Evolutionary conservation across 2,888 invertebrate species (phyloP).

Genomic region (Drosophila formosana): DNA sequence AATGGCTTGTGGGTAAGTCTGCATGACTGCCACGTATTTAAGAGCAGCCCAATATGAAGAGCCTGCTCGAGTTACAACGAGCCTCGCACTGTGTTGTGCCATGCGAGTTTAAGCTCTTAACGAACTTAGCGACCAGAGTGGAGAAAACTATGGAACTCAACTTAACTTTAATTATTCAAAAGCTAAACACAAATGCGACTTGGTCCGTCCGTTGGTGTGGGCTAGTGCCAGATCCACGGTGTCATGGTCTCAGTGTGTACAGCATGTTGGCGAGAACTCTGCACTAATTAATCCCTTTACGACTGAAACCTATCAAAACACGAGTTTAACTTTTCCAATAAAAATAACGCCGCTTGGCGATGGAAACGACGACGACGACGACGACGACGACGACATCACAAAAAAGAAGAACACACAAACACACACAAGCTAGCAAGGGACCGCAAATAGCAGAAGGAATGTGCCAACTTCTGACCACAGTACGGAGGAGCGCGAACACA

Average conservation of each 20-base stretch:
- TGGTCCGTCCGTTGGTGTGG: conserved; percentile 19
- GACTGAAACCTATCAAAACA: conserved; percentile 83
- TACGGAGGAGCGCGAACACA: conserved; percentile 24
- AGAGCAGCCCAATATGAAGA: no score
- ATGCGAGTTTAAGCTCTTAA: conserved; percentile 26
- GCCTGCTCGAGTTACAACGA: not conserved
- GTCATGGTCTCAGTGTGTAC: conserved; percentile 40
- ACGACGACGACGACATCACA: conserved; percentile 46
- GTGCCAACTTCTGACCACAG: conserved; percentile 78
- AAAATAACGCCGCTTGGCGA: conserved; percentile 74
- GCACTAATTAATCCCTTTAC: conserved; percentile 83
- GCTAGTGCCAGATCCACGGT: conserved; percentile 19
- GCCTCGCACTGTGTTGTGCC: conserved; percentile 13
- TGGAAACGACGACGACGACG: conserved; percentile 32
- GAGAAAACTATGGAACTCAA: conserved; percentile 55
- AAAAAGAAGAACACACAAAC: conserved; percentile 39
- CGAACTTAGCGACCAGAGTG: conserved; percentile 24
- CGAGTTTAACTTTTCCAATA: conserved; percentile 84
- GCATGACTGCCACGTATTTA: no score
- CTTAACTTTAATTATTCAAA: conserved; percentile 77
- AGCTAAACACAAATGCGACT: conserved; percentile 60
- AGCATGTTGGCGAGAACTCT: conserved; percentile 70
- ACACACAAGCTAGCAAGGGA: conserved; percentile 31
- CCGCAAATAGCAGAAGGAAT: conserved; percentile 74
- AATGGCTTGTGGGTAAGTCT: no score